Percentiles rank a stretch among this genome's conserved stretches.
phyloP scores from a whole-genome alignment of 2,888 invertebrate genomes.

The Chouioia cunea region DNA sequence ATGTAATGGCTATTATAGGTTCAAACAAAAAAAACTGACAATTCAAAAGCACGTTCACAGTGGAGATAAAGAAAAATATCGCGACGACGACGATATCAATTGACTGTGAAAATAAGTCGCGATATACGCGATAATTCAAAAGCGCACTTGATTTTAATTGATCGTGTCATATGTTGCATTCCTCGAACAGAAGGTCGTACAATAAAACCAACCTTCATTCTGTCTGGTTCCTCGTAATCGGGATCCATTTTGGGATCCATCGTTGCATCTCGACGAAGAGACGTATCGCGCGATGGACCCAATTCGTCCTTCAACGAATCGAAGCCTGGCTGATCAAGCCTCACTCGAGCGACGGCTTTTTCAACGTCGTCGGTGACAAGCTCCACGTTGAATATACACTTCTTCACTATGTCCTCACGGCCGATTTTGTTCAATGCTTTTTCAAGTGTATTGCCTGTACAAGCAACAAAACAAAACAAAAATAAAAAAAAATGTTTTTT shows the following conservation, averaged over 20 bases:
- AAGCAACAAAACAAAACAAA: too few relatives aligned
- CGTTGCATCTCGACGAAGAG: constrained; percentile 76
- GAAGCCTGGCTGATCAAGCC: constrained; percentile 72
- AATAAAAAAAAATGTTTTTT: too few relatives aligned
- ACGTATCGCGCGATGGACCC: constrained; percentile 80
- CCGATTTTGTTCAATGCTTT: constrained; percentile 83
- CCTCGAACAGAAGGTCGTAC: constrained; percentile 2
- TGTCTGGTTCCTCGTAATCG: constrained; percentile 74
- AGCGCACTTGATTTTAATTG: too few relatives aligned
- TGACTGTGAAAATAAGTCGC: too few relatives aligned
- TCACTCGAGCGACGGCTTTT: constrained; percentile 72
- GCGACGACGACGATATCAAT: too few relatives aligned
- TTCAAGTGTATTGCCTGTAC: constrained; percentile 79
- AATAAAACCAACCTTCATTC: constrained; percentile 75
- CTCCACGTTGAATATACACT: constrained; percentile 81
- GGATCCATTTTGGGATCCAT: constrained; percentile 72
- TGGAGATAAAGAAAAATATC: too few relatives aligned
- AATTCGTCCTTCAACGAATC: constrained; percentile 79
- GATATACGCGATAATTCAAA: too few relatives aligned
- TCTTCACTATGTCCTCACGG: constrained; percentile 84
- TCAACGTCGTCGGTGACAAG: constrained; percentile 80
- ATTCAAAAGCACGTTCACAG: too few relatives aligned
- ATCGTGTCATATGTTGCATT: too few relatives aligned
- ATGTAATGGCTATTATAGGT: too few relatives aligned
- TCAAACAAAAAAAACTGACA: too few relatives aligned